Conservation (phyloP, 2,888 invertebrate genomes). For the Cinara cedri region DNA sequence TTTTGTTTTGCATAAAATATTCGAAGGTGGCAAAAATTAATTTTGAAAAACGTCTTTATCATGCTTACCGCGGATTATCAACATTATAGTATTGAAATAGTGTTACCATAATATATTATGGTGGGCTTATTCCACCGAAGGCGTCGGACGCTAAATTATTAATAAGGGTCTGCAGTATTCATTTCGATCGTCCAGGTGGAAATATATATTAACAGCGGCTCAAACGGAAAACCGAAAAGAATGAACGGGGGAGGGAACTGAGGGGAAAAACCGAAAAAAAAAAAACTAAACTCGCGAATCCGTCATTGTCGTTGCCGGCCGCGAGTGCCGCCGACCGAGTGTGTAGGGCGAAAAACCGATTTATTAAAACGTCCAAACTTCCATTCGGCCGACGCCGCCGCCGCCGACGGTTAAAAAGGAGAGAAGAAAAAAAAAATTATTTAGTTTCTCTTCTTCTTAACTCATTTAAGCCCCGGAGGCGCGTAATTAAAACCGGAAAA, state of each 20-base stretch:
- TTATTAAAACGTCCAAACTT: constrained; percentile 53
- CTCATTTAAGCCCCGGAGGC: constrained; percentile 40
- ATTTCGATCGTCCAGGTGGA: constrained; percentile 43
- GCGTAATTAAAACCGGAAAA: constrained; percentile 52
- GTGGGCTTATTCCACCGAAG: neutral
- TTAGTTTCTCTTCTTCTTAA: constrained; percentile 25
- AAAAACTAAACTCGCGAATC: constrained; percentile 26
- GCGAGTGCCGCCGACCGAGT: neutral
- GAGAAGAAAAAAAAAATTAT: constrained; percentile 17
- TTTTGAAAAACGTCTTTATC: neutral
- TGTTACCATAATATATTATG: neutral
- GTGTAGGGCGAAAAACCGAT: constrained; percentile 19
- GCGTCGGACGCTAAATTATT: too few relatives aligned
- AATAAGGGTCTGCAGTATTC: neutral
- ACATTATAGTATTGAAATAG: too few relatives aligned
- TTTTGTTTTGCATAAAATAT: too few relatives aligned
- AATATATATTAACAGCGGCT: constrained; percentile 7
- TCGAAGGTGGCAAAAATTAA: neutral
- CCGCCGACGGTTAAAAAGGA: constrained; percentile 19
- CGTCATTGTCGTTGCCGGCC: constrained; percentile 43
- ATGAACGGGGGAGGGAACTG: neutral
- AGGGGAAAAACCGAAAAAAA: too few relatives aligned
- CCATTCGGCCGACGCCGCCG: neutral
- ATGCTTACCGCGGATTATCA: neutral
- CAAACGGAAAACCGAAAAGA: too few relatives aligned